Base-by-base conservation (phyloP, 2,113 vertebrate species). In the Tringa solitaria region DNA sequence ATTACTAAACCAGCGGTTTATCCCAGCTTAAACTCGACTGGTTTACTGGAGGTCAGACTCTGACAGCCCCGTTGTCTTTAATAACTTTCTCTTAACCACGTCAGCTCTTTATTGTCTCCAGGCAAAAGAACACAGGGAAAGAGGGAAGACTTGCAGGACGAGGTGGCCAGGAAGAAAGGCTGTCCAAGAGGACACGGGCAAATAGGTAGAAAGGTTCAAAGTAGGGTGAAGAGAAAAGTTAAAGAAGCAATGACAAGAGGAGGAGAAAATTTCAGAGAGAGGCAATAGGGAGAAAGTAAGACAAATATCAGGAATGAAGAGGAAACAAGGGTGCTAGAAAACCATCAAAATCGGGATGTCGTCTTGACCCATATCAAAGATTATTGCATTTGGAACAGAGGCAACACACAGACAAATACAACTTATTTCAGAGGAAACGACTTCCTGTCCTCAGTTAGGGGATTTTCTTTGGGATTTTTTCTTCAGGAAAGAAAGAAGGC, bases 1-100 rank as follows among this genome's bases (percentile, higher is more conserved):
- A 94, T 95, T 95, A 68, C 79, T 88, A 88, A 96, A 65, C 61
- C 41, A 95, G 35, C 0, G 0, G 72, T 97, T 96, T 95, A 96
- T 93, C 95, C 93, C 92, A 81, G 92, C 64, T 96, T 95, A 95
- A 95, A 92, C 74, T 51, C 11, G 0, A 83, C 67, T 90, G 75
- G n/a, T 70, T 96, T 84, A 95, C 56, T 39, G 14, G 26, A 90
- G 82, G 90, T 90, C 82, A 94, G 56, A 69, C 27, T 75, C 43
- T 77, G 85, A 78, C 45, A 32, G 41, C 54, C 26, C 63, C 86
- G n/a, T 28, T 2, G 21, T 70, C 33, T 94, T 85, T 83, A 94
- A 75, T 77, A 84, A 78, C 27, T 91, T 86, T 64, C 51, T 43
- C 51, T 88, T 84, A 92, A 92, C 64, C 51, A 72, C 46, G 93